phyloP scores from a whole-genome alignment of 2,888 invertebrate species.

The Acrocera orbiculus region DNA sequence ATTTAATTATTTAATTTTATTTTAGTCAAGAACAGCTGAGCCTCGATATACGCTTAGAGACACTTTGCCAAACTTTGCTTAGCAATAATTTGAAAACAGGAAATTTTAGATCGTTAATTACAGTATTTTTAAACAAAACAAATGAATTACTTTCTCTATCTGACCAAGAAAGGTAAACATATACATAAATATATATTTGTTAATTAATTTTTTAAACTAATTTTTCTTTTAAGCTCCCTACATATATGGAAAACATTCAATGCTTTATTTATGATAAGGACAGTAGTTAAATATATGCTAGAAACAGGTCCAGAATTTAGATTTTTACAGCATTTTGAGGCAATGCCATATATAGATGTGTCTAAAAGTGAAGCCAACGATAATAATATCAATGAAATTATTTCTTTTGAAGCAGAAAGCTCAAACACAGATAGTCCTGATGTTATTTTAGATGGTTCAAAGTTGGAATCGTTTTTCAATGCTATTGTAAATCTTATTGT shows the following conservation, averaged over 20 bases:
- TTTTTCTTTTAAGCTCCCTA: constrained; percentile 33
- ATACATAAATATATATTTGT: background rate
- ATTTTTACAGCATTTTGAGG: constrained; percentile 65
- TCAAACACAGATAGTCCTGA: background rate
- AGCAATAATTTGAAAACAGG: constrained; percentile 75
- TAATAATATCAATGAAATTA: constrained; percentile 7
- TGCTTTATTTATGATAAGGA: constrained; percentile 76
- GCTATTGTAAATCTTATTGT: constrained; percentile 30
- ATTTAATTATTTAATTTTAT: constrained; percentile 11
- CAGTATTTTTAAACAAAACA: constrained; percentile 66
- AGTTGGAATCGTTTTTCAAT: constrained; percentile 30
- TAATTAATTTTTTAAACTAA: background rate
- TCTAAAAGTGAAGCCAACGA: constrained; percentile 12
- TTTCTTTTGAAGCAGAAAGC: constrained; percentile 2
- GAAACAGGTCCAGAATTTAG: constrained; percentile 83
- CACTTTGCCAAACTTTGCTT: constrained; percentile 54
- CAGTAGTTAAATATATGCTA: constrained; percentile 69
- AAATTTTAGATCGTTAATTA: constrained; percentile 75
- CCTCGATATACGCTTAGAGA: constrained; percentile 63
- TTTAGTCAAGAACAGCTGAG: constrained; percentile 60
- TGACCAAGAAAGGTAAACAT: constrained; percentile 64
- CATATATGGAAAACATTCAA: constrained; percentile 91
- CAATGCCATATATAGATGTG: constrained; percentile 28
- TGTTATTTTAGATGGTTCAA: constrained; percentile 25
- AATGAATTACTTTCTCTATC: constrained; percentile 69